Percentiles rank a stretch among this genome's conserved stretches.
These are phyloP conservation scores for Otolemur garnettii DNA, from an alignment of 2,113 vertebrate species.

Conservation along the genomic window DNA sequence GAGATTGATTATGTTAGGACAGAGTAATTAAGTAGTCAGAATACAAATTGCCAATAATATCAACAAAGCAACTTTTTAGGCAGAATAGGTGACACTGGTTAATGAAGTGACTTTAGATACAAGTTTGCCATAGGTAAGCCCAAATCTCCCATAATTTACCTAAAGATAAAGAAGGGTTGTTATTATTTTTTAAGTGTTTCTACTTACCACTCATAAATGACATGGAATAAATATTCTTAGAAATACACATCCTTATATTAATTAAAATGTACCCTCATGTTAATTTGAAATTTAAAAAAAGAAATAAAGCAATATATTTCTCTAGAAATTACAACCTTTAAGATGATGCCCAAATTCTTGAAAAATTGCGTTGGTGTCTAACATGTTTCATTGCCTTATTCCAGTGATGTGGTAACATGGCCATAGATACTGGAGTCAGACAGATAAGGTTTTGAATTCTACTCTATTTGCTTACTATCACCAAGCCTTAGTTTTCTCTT, in stretches of 20 bases:
- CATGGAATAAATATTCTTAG: slow-evolving; percentile 6
- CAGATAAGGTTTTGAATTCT: slow-evolving; percentile 38
- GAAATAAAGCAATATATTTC: slow-evolving; percentile 41
- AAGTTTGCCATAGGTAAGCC: background rate
- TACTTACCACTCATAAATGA: background rate
- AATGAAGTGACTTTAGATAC: slow-evolving; percentile 55
- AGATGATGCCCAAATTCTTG: background rate
- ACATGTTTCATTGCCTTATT: slow-evolving; percentile 35
- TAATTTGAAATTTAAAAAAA: too few relatives aligned
- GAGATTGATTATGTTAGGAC: slow-evolving; percentile 61
- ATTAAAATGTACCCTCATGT: too few relatives aligned
- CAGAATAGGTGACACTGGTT: slow-evolving; percentile 29
- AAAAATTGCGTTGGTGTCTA: slow-evolving; percentile 17
- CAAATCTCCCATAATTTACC: slow-evolving; percentile 16
- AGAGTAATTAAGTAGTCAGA: slow-evolving; percentile 64
- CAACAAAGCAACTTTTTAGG: slow-evolving; percentile 69
- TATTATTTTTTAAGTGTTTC: background rate
- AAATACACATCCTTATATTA: background rate
- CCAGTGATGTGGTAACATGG: background rate
- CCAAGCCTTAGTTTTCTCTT: background rate
- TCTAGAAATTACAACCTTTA: slow-evolving; percentile 17
- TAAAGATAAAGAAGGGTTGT: background rate
- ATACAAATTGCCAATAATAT: slow-evolving; percentile 64
- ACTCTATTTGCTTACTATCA: slow-evolving; percentile 20
- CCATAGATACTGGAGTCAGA: background rate